Evolutionary conservation across 2,888 invertebrate genomes (phyloP), one percentile per base, ranked within the genome.

Genomic region (Lycia hirtaria): DNA sequence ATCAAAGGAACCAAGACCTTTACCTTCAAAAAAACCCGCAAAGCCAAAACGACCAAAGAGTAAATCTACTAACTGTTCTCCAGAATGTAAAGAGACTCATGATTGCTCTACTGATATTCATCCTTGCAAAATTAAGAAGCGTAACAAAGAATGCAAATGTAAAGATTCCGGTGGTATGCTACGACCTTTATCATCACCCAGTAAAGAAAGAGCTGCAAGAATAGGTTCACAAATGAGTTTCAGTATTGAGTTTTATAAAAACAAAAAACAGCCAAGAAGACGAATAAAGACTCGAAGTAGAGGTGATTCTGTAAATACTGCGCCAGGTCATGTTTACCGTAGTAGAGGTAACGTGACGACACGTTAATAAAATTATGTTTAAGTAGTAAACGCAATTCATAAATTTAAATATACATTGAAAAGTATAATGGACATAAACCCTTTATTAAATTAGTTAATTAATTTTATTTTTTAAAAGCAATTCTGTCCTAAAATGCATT

Each of bases 181-280:
- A 26, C 9, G 4, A n/a, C 14, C 30, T n/a, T 38, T 28, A 5
- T 14, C 35, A 4, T 33, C 41, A 20, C 7, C 48, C 9, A 28
- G 3, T 10, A 63, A 67, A 64, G 17, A 43, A 14, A 22, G 47
- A 49, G 41, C 51, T 19, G 14, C 69, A 6, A 65, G 56, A 30
- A 12, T 74, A 14, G 65, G 69, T 17, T 75, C 76, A 0, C 64
- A 65, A 51, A 58, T 69, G n/a, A 66, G 65, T 56, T 56, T 73
- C 12, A 57, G 67, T 20, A 38, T 75, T 3, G 68, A 71, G 47
- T 73, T 77, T 60, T 68, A 47, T 41, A 76, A 68, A 67, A 56
- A 61, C 30, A 50, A 40, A 47, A 20, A 33, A 5, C 19, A 10
- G n/a, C 19, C 19, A 1, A 37, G n/a, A n/a, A 37, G 37, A 37